phyloP scores from a whole-genome alignment of 2,113 vertebrate species.

The Chionodraco myersi region DNA sequence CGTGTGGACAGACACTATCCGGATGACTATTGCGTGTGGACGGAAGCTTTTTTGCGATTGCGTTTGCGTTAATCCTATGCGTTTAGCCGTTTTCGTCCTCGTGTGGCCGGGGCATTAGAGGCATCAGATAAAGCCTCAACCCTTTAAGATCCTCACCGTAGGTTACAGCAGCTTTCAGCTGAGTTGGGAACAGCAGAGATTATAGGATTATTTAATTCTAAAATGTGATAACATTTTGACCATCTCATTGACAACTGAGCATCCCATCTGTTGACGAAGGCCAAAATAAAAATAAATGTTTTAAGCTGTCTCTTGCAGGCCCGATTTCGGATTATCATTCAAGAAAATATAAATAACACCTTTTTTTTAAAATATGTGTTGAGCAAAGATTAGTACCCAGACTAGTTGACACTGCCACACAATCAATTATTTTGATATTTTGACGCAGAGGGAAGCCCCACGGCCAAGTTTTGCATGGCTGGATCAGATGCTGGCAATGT shows the following conservation, averaged over 20 bases:
- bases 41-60: too few species aligned
- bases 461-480: background rate
- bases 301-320: background rate
- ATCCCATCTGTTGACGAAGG: background rate
- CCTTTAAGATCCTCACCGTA: background rate
- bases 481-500: background rate
- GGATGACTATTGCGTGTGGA: too few species aligned
- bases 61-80: too few species aligned
- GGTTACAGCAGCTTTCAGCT: background rate
- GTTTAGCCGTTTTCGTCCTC: too few species aligned
- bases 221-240: background rate
- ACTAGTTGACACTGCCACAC: background rate
- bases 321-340: background rate
- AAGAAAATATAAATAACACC: background rate
- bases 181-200: background rate
- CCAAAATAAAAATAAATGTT: background rate
- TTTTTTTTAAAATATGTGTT: too few species aligned
- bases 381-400: background rate
- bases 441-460: background rate
- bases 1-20: too few species aligned
- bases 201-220: background rate
- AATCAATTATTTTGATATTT: background rate
- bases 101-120: background rate
- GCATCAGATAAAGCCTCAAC: constrained; percentile 5
- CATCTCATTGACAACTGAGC: background rate